Evolutionary conservation across 2,113 vertebrate genomes (phyloP), one percentile per base, ranked within the genome.

Genomic region (Caretta caretta): DNA sequence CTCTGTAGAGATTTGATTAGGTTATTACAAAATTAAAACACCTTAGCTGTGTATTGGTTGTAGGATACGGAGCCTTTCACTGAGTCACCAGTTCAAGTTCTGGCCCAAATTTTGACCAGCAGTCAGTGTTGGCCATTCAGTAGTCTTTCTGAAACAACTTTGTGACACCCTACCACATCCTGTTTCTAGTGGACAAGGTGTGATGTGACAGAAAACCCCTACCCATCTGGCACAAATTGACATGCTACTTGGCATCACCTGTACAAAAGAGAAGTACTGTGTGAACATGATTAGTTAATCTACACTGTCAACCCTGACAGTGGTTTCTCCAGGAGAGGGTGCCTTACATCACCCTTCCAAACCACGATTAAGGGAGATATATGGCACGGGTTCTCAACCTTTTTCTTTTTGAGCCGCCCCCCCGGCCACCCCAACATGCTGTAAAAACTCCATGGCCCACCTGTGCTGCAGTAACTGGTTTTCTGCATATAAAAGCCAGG

Each of bases 11-110:
- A 14, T 17, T 5, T 1, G 53, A 49, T 10, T 9, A 8, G n/a
- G 31, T 29, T 4, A 56, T 10, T 42, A 56, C 4, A 38, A 57
- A 42, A 48, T 6, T 57, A 85, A 51, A 79, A 17, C 38, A 3
- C 6, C 10, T 82, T 69, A 4, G 13, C 12, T 62, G 0, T 38
- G 1, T 85, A 5, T n/a, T 76, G 75, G 13, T 80, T 17, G 22
- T 72, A 50, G 38, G 8, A 76, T 92, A 29, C 3, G 83, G 35
- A 57, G 29, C 22, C 48, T 81, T 59, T 9, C 31, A 17, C 62
- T n/a, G 31, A 65, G 12, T 80, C 56, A 7, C 22, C 62, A 69
- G 50, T 69, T 38, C 31, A 51, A 49, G 16, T 91, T 80, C 38
- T 35, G 49, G n/a, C 72, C 42, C 51, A 54, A 81, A 49, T 50